Base-by-base conservation (phyloP, 2,888 invertebrate species). In the Mechanitis mazaeus region DNA sequence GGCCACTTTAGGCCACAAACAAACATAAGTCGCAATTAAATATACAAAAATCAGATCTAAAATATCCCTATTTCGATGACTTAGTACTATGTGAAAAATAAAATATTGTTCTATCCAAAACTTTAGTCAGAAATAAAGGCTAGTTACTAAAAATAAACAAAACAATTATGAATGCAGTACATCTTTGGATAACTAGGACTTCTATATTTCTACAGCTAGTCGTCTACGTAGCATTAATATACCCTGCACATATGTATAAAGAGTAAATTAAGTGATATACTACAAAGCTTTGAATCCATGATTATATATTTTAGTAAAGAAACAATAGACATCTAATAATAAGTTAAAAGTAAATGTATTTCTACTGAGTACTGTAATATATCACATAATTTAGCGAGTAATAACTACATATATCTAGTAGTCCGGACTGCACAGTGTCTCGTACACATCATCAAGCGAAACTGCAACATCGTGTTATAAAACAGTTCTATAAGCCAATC, bases 201-300 rank as follows among this genome's bases (percentile, higher is more conserved):
- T 12, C 45, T 63, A 55, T 55, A 59, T 45, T 11, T 55, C 69
- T 69, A 69, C 63, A 56, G 58, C 68, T 69, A 68, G 53, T 63
- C 61, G 61, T 68, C 72, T 73, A 71, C 68, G 70, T 72, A 69
- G 76, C 75, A 72, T 73, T 72, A 73, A 67, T 75, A 72, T 74
- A 73, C 79, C 80, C 83, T 80, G 79, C 80, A 82, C 80, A 77
- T 74, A 75, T 72, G 71, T 71, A 73, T 75, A 75, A 71, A 71
- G 59, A 59, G 59, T 58, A 56, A 45, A 61, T 56, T 55, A 31
- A 46, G 59, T 38, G 45, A 56, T 50, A 58, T 58, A 62, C 50
- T 50, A 31, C 50, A 31, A 50, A 9, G 50, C 28, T 6, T 31
- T 28, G 50, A 50, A 28, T 50, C 28, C 2, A 7, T 31, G 1